Evolutionary conservation across 2,888 invertebrate genomes (phyloP).

Genomic region (Conistra vaccinii): DNA sequence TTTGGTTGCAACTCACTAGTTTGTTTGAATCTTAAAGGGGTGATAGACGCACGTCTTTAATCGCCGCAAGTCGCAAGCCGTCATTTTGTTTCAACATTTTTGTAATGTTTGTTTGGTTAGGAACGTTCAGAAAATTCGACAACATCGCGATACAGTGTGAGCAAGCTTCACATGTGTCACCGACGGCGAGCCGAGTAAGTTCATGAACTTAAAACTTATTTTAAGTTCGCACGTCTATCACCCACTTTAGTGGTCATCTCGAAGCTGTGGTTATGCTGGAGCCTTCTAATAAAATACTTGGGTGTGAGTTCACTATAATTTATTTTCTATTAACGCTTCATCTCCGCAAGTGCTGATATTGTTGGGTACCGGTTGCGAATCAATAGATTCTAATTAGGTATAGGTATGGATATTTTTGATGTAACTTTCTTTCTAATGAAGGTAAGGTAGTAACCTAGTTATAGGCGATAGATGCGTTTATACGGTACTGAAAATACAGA

Average conservation of each 20-base stretch:
- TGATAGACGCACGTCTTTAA: too few relatives aligned
- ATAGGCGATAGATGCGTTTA: not conserved
- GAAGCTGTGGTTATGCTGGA: conserved; percentile 18
- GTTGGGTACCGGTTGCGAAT: conserved; percentile 1
- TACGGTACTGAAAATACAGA: not conserved
- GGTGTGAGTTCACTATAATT: conserved; percentile 71
- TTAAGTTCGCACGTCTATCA: too few relatives aligned
- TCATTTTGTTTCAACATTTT: too few relatives aligned
- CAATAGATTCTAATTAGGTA: not conserved
- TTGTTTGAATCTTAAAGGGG: too few relatives aligned
- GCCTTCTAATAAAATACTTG: conserved; percentile 71
- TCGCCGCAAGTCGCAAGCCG: too few relatives aligned
- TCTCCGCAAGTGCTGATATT: conserved; percentile 35
- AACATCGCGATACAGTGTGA: too few relatives aligned
- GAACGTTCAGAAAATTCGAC: too few relatives aligned
- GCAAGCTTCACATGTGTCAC: too few relatives aligned
- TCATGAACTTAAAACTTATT: too few relatives aligned
- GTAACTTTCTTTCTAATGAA: not conserved
- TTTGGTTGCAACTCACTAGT: conserved; percentile 22
- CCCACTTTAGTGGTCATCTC: conserved; percentile 19
- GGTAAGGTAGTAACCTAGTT: not conserved
- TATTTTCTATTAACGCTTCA: conserved; percentile 72
- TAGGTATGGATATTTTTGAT: not conserved
- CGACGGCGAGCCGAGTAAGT: too few relatives aligned
- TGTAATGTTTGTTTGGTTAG: too few relatives aligned